Evolutionary conservation across 2,888 invertebrate species (phyloP).

Genomic region (Imbricaverruca yamaguchii): DNA sequence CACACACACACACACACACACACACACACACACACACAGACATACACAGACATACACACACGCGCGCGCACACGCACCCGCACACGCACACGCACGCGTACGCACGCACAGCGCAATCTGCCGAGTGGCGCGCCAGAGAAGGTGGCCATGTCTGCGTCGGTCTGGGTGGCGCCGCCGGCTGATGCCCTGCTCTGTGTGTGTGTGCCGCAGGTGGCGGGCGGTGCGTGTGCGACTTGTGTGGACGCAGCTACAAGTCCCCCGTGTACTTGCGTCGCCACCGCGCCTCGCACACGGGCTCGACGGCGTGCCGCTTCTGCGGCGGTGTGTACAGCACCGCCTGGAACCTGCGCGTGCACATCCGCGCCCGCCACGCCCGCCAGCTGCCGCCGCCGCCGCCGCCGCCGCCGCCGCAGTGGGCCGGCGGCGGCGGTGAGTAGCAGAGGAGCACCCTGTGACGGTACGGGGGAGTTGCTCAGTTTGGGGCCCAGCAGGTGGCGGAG

Average conservation of each 20-base stretch:
- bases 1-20: too few relatives aligned
- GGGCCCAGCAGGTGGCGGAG: too few relatives aligned
- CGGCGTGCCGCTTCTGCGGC: constrained; percentile 31
- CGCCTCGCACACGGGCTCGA: constrained; percentile 29
- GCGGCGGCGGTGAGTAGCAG: constrained; percentile 32
- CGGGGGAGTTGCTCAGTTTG: constrained; percentile 13
- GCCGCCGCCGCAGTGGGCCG: constrained; percentile 79
- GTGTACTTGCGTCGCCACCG: constrained; percentile 29
- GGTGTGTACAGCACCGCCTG: constrained; percentile 32
- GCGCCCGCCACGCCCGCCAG: constrained; percentile 30
- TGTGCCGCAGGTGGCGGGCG: background rate
- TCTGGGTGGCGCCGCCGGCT: background rate
- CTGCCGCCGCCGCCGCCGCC: constrained; percentile 65
- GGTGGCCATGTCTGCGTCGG: too few relatives aligned
- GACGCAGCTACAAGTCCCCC: background rate
- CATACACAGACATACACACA: too few relatives aligned
- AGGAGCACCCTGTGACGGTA: constrained; percentile 32
- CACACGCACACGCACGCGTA: too few relatives aligned
- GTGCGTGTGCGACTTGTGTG: background rate
- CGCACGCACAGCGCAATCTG: too few relatives aligned
- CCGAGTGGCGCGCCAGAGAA: too few relatives aligned
- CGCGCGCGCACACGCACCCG: too few relatives aligned
- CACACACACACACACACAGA: too few relatives aligned
- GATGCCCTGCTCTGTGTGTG: background rate
- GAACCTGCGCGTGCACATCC: constrained; percentile 26